Base-by-base conservation (phyloP, 2,888 invertebrate genomes). In the Ophion ellenae region DNA sequence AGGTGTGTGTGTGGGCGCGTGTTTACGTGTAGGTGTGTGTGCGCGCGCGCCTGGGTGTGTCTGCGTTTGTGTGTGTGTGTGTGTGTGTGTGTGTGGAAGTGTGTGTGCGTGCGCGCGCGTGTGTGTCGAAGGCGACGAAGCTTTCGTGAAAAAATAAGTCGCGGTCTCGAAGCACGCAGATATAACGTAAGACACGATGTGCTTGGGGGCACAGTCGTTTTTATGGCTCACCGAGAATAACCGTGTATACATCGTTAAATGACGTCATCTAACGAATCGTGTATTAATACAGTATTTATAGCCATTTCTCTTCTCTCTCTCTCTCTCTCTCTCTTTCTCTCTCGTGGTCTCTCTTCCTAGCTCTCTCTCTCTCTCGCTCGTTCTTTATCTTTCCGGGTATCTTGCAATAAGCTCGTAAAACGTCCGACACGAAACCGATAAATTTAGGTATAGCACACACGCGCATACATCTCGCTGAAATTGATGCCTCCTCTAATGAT, bases 261-360 rank as follows among this genome's bases (percentile, higher is more conserved):
- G 91, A 92, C 91, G 91, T 91, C 91, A 91, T 89, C 90, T 90
- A 92, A 91, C 89, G 90, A 91, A 90, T 87, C 87, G 88, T 79
- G 88, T 89, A 92, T 92, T 90, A 90, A 90, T 89, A 87, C 78
- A 87, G 85, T 89, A 90, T 91, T 92, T 91, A 91, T 90, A 90
- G 91, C 83, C 87, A 85, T 86, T 81, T 87, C 71, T 85, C 79
- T 81, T 67, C 20, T 67, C 40, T 36, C 36, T n/a, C 10, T 73
- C 76, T 61, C 64, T 47, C 53, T 28, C 75, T 67, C 83, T 77
- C 81, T 75, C 79, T 78, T n/a, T 73, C 36, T 6, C 40, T 40
- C 20, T 69, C 40, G 1, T 45, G 45, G 45, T 20, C n/a, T 40
- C 67, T 17, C 79, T 81, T 82, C 86, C 78, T 67, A 17, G 64